Evolutionary conservation across 2,888 invertebrate genomes (phyloP).

Genomic region (Cantharis rustica): DNA sequence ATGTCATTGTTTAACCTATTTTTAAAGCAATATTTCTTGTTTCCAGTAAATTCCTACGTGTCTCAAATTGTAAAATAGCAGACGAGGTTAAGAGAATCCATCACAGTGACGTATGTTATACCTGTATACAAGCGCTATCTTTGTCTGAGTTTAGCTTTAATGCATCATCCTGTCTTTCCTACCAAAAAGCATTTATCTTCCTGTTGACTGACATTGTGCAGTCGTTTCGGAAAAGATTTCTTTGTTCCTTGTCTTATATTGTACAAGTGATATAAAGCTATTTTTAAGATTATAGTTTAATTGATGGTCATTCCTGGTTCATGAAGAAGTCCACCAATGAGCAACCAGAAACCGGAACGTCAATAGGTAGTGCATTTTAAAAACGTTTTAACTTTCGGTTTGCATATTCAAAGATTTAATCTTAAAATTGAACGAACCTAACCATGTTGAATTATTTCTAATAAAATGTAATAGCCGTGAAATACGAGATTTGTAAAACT

Average conservation of each 20-base stretch:
- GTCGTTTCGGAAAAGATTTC: constrained; percentile 30
- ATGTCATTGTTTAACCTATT: constrained; percentile 17
- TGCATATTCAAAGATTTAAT: neutral
- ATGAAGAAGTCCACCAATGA: neutral
- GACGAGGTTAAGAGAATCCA: constrained; percentile 37
- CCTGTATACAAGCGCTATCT: constrained; percentile 40
- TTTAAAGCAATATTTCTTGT: constrained; percentile 28
- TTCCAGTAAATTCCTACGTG: constrained; percentile 25
- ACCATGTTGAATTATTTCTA: neutral
- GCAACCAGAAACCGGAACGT: no score
- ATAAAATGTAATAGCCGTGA: neutral
- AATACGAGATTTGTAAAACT: neutral
- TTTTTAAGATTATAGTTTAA: constrained; percentile 20
- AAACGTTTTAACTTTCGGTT: no score
- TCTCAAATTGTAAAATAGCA: constrained; percentile 26
- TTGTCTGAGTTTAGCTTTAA: constrained; percentile 31
- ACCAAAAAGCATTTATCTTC: constrained; percentile 42
- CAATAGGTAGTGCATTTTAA: no score
- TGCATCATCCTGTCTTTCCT: constrained; percentile 38
- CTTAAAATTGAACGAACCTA: neutral
- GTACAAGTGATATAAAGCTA: constrained; percentile 8
- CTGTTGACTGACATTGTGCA: constrained; percentile 39
- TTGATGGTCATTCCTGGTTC: neutral
- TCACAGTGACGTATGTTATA: constrained; percentile 45
- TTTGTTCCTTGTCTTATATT: constrained; percentile 28